Evolutionary conservation across 2,888 invertebrate species (phyloP), one percentile per base, ranked within the genome.

Genomic region (Marasmarcha lunaedactyla): DNA sequence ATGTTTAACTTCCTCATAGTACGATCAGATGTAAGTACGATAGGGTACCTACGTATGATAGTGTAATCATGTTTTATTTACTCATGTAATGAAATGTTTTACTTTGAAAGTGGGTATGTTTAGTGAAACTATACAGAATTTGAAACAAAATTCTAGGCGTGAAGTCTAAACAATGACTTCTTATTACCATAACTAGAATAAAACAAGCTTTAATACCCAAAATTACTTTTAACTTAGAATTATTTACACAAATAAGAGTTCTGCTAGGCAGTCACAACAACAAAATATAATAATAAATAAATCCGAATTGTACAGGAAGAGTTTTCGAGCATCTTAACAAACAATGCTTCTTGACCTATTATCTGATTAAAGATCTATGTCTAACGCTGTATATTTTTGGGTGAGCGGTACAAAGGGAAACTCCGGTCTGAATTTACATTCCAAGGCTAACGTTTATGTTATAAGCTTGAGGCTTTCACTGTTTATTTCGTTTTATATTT

Each of bases 301-400:
- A 59, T 55, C 50, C 43, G 47, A 45, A 38, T 46, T 50, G 49
- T 51, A 49, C 46, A 47, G 46, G 52, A 20, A 20, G 20, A 20
- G 20, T 5, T 20, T 20, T 20, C 20, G 20, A 7, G 7, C 20
- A 20, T 20, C 20, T 3, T 7, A 3, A 20, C 20, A 20, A 71
- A 76, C 74, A 74, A 73, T 71, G 69, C 61, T 46, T 53, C 46
- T 55, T 63, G 58, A 56, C 60, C 59, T 56, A 62, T 59, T 73
- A 78, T 77, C 77, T 52, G 46, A 43, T 48, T 47, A 60, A 54
- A 55, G 61, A 78, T 77, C 76, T 74, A 59, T 60, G 71, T 70
- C 56, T 71, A 68, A 57, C 59, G 65, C 67, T 60, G 68, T 71
- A 71, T 69, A 71, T 78, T 73, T 20, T 73, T 60, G 70, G 67